Evolutionary conservation across 1,140 invertebrate species (phyloP).

Genomic region (Panonychus citri): DNA sequence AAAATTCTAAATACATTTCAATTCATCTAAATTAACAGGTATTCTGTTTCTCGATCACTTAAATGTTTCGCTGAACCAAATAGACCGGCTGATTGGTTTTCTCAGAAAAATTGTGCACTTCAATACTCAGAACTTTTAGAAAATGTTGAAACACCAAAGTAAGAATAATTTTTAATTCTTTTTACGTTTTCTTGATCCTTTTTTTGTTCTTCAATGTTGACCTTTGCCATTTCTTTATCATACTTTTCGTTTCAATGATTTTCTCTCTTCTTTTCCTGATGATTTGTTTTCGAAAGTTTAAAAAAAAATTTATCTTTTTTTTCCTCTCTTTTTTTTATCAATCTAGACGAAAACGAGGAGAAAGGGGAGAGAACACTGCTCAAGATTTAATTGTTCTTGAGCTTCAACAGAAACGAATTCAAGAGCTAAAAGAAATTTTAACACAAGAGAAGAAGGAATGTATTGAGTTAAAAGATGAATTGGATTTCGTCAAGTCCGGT

Average conservation of each 20-base stretch:
- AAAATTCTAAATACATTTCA: background rate
- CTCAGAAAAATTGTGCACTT: conserved; percentile 66
- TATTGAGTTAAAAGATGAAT: conserved; percentile 34
- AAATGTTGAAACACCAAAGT: conserved; percentile 58
- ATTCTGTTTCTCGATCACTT: conserved; percentile 56
- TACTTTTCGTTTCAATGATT: background rate
- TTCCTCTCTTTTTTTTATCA: background rate
- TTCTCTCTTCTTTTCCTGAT: conserved; percentile 4
- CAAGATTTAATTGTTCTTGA: conserved; percentile 52
- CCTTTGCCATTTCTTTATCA: background rate
- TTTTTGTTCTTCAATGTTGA: no score
- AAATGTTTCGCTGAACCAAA: conserved; percentile 40
- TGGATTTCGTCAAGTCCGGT: conserved; percentile 30
- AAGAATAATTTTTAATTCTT: conserved; percentile 11
- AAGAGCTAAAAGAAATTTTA: conserved; percentile 45
- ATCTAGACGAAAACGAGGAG: conserved; percentile 41
- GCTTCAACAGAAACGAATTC: conserved; percentile 47
- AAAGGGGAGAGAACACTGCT: conserved; percentile 41
- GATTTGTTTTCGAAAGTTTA: no score
- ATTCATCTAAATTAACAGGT: conserved; percentile 26
- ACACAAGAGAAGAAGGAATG: conserved; percentile 36
- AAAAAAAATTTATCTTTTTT: conserved; percentile 1
- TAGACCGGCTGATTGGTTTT: conserved; percentile 64
- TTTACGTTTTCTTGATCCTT: no score
- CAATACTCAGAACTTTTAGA: conserved; percentile 65